Percentiles rank a stretch among this genome's conserved stretches.
These are phyloP conservation scores for Cephalopholis sonnerati DNA, from an alignment of 2,113 vertebrate species.

Conservation along the genomic window DNA sequence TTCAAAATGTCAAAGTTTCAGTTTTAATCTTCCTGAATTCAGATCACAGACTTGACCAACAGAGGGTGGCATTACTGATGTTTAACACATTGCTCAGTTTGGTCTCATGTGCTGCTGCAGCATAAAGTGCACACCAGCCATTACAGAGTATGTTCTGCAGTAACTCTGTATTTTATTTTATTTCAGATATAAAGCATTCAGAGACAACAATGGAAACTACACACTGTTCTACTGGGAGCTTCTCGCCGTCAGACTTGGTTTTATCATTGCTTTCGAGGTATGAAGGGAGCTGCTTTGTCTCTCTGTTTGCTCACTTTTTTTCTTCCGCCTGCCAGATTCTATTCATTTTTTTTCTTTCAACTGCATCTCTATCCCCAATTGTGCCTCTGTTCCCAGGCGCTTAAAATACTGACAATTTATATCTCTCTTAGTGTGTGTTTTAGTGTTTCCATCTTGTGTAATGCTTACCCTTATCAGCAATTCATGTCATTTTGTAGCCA, in stretches of 20 bases:
- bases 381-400: neutral
- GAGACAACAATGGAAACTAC: constrained; percentile 81
- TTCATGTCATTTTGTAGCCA: neutral
- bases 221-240: constrained; percentile 87
- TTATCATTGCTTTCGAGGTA: constrained; percentile 88
- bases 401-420: neutral
- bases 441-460: neutral
- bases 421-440: neutral
- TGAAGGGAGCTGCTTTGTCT: neutral
- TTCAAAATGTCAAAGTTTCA: neutral
- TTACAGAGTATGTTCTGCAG: neutral
- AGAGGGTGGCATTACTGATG: constrained; percentile 46
- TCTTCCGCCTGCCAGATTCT: neutral
- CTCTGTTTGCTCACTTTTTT: neutral
- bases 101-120: constrained; percentile 10
- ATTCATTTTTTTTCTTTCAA: neutral
- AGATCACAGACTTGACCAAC: constrained; percentile 31
- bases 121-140: neutral
- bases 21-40: neutral
- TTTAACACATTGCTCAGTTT: constrained; percentile 6
- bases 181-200: constrained; percentile 84
- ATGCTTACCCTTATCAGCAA: neutral
- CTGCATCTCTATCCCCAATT: neutral
- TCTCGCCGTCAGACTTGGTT: constrained; percentile 85
- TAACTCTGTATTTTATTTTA: neutral